These are phyloP conservation scores for Ariopsis seemanni DNA, from an alignment of 2,113 vertebrate species.

Conservation along the genomic window DNA sequence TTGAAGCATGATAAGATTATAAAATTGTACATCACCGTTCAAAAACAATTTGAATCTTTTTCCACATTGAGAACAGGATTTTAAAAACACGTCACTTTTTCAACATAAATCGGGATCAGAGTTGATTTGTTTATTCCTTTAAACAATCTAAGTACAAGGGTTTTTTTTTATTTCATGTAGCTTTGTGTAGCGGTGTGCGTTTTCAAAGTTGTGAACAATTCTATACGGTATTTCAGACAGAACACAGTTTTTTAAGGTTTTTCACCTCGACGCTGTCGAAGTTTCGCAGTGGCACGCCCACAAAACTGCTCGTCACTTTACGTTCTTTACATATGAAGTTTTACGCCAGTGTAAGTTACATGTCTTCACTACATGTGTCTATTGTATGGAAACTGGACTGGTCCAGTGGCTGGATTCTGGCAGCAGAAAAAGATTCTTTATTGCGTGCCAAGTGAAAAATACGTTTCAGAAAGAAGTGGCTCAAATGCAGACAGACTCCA, in stretches of 20 bases:
- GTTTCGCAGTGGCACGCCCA: not conserved
- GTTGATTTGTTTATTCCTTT: too few species aligned
- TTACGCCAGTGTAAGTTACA: not conserved
- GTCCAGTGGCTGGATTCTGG: slow-evolving; percentile 9
- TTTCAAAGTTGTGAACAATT: not conserved
- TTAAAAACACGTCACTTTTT: not conserved
- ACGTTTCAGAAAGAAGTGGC: not conserved
- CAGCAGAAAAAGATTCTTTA: not conserved
- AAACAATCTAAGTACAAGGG: not conserved
- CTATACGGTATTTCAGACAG: not conserved
- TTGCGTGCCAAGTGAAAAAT: not conserved
- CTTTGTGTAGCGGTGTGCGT: not conserved
- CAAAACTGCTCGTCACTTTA: not conserved
- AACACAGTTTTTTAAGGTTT: not conserved
- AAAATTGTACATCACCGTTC: too few species aligned
- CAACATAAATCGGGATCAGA: not conserved
- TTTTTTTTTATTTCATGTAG: not conserved
- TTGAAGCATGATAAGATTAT: too few species aligned
- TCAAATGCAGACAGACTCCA: slow-evolving; percentile 21
- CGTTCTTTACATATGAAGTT: not conserved
- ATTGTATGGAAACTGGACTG: not conserved
- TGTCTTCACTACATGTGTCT: not conserved
- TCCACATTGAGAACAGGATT: too few species aligned
- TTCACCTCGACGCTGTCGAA: not conserved
- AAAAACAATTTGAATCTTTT: too few species aligned